Evolutionary conservation across 2,797 vertebrate species (phyloP), one percentile per base, ranked within the genome.

Genomic region (Telmatherina bonti): DNA sequence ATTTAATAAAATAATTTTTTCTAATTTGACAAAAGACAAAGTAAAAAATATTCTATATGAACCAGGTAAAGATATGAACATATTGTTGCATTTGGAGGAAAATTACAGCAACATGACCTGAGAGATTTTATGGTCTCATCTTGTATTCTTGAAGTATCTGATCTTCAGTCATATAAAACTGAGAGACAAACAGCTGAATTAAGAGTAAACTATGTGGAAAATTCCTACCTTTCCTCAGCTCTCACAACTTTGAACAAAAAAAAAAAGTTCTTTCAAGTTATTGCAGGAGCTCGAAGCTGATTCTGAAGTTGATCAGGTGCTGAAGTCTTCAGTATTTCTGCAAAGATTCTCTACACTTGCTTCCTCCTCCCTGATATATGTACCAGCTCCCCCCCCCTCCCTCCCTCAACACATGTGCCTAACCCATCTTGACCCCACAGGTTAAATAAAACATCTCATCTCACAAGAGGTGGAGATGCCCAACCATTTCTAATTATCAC

Each of bases 401-500:
- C 55, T 67, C 84, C 49, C 71, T 75, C 41, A 38, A 15, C 22
- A 12, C 35, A 70, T 56, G 69, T 67, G 47, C 36, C 67, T 61
- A 16, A 0, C 81, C 85, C 81, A 74, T 73, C 31, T 16, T 88
- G 86, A 86, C 84, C 86, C 62, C 64, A 65, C 16, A 22, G 81
- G 73, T 88, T 77, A 89, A 81, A 75, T 83, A 20, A 83, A 35
- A 29, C 29, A 31, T 63, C 67, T 35, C 68, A 51, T 58, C 55
- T 76, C 75, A 70, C 38, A 31, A 56, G 67, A 85, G 47, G 41
- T 77, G 76, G 57, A 76, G 58, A 82, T 36, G 83, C 78, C 59
- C 20, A 64, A 72, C 67, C 64, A 60, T 26, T 82, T 88, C 84
- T 87, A 92, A 94, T 94, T 93, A 93, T 88, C 87, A 78, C 72